Conservation (phyloP, 2,113 vertebrate species). For the Herpetotheres cachinnans region DNA sequence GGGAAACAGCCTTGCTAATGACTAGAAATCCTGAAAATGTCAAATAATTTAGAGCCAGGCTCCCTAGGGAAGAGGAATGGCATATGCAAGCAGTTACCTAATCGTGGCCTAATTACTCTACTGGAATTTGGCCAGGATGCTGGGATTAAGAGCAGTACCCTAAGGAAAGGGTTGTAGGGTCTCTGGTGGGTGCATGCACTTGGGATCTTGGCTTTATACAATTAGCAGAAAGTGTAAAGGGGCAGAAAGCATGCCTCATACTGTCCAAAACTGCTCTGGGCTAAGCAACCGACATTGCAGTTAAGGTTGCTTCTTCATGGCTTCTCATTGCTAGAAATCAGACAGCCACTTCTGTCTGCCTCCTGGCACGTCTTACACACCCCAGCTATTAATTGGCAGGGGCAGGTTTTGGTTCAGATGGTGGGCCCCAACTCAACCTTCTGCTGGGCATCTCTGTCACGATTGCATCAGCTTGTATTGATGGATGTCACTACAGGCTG, state of each 20-base stretch:
- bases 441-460: not conserved
- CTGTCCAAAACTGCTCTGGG: not conserved
- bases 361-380: not conserved
- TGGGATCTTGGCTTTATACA: not conserved
- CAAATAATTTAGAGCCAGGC: not conserved
- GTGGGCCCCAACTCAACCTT: not conserved
- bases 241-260: not conserved
- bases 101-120: not conserved
- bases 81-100: not conserved
- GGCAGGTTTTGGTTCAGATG: not conserved
- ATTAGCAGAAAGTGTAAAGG: not conserved
- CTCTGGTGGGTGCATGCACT: not conserved
- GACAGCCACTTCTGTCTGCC: not conserved
- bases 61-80: not conserved
- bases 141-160: not conserved
- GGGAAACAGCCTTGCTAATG: constrained; percentile 2
- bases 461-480: not conserved
- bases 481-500: not conserved
- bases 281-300: not conserved
- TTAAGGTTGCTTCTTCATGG: not conserved
- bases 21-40: not conserved
- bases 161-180: not conserved
- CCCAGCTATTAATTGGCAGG: not conserved
- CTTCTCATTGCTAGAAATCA: not conserved
- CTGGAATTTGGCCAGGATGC: not conserved